These are phyloP conservation scores for Macroglossus sobrinus DNA, from an alignment of 2,113 vertebrate species.

Conservation along the genomic window DNA sequence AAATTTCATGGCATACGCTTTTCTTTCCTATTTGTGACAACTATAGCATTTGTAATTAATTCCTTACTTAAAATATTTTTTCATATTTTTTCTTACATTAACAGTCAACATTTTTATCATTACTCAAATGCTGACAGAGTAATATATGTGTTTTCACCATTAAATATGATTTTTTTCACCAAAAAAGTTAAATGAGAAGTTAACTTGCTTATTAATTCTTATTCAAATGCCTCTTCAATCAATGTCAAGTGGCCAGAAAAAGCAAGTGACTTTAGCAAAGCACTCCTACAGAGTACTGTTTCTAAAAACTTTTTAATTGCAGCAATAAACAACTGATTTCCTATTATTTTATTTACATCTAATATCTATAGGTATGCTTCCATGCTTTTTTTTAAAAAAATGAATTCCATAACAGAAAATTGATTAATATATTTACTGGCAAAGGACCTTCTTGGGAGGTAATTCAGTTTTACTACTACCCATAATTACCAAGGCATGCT, in stretches of 20 bases:
- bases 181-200: neutral
- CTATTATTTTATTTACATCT: neutral
- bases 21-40: neutral
- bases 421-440: neutral
- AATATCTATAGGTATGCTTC: neutral
- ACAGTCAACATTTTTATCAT: neutral
- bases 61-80: neutral
- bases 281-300: neutral
- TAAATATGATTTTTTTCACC: neutral
- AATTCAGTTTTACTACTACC: neutral
- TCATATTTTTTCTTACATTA: neutral
- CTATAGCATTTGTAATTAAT: neutral
- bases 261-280: neutral
- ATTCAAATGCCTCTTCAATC: neutral
- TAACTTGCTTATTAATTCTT: neutral
- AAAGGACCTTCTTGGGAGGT: neutral
- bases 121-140: neutral
- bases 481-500: neutral
- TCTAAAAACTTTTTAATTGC: slow-evolving; percentile 2
- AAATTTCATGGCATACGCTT: neutral
- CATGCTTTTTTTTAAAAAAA: neutral
- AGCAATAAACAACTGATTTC: neutral
- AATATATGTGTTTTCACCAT: neutral
- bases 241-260: neutral
- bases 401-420: neutral